Conservation (phyloP, 2,113 vertebrate genomes). For the Epinephelus lanceolatus region DNA sequence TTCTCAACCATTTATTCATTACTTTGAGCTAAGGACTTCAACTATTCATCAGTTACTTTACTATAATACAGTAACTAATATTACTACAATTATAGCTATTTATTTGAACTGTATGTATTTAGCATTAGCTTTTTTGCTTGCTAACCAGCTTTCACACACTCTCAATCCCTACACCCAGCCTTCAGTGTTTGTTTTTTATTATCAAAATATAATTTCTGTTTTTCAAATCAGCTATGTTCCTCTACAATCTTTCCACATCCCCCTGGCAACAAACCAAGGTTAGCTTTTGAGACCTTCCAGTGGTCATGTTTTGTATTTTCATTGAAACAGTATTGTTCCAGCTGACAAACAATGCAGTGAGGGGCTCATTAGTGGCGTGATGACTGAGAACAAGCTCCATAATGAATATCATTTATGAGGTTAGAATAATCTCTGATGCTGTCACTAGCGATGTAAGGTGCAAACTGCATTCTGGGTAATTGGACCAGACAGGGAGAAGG, state of each 20-base stretch:
- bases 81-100: not conserved
- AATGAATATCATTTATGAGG: conserved; percentile 52
- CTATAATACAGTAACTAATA: not conserved
- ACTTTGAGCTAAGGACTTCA: not conserved
- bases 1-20: not conserved
- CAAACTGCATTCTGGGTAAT: conserved; percentile 37
- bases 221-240: not conserved
- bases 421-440: conserved; percentile 34
- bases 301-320: not conserved
- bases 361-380: conserved; percentile 17
- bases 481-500: conserved; percentile 36
- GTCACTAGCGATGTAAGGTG: conserved; percentile 22
- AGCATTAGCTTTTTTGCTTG: not conserved
- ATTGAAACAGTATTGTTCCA: too few species aligned
- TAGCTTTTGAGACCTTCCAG: not conserved
- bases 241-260: not conserved
- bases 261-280: not conserved
- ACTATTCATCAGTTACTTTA: not conserved
- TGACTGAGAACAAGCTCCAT: conserved; percentile 26
- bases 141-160: not conserved
- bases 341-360: conserved; percentile 5
- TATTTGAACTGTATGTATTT: not conserved
- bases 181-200: not conserved
- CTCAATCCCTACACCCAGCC: not conserved
- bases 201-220: not conserved